A percentile compares a stretch with the other conserved stretches of the same genome.
phyloP scores from a whole-genome alignment of 2,888 invertebrate species.

The Hyles lineata region DNA sequence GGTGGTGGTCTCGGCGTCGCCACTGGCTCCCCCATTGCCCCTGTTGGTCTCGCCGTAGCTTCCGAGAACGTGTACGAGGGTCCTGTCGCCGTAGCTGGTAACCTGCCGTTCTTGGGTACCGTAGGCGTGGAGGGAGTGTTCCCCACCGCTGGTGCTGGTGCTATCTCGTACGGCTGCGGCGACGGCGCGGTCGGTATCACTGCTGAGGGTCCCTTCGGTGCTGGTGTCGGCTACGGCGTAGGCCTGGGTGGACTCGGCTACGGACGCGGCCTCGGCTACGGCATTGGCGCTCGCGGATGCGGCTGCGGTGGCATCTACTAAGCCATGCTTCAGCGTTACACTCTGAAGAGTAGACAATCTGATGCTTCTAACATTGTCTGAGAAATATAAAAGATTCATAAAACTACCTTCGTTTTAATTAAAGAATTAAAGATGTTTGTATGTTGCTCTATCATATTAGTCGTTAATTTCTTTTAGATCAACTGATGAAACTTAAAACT shows the following conservation, averaged over 20 bases:
- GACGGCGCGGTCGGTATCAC: constrained; percentile 32
- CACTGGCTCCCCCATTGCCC: constrained; percentile 34
- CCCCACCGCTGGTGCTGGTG: constrained; percentile 35
- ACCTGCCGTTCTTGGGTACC: constrained; percentile 37
- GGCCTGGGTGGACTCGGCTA: constrained; percentile 22
- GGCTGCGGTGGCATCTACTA: constrained; percentile 16
- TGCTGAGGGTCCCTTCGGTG: constrained; percentile 26
- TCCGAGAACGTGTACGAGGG: constrained; percentile 40
- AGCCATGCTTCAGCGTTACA: neutral
- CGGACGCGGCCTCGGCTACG: constrained; percentile 30
- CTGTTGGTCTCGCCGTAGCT: constrained; percentile 33
- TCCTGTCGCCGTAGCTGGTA: constrained; percentile 33
- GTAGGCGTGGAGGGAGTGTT: constrained; percentile 36
- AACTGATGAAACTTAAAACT: too few relatives aligned
- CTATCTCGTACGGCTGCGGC: constrained; percentile 36
- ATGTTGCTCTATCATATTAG: too few relatives aligned
- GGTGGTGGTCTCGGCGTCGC: constrained; percentile 29
- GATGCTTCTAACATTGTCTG: too few relatives aligned
- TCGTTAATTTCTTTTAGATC: too few relatives aligned
- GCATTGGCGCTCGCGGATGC: constrained; percentile 26
- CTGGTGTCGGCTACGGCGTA: constrained; percentile 29
- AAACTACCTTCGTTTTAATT: too few relatives aligned
- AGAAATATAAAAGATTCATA: too few relatives aligned
- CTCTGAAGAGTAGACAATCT: neutral
- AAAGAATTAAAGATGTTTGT: too few relatives aligned